Evolutionary conservation across 92 coral and sea anemone species (phyloP).

Genomic region (Paramuricea clavata): DNA sequence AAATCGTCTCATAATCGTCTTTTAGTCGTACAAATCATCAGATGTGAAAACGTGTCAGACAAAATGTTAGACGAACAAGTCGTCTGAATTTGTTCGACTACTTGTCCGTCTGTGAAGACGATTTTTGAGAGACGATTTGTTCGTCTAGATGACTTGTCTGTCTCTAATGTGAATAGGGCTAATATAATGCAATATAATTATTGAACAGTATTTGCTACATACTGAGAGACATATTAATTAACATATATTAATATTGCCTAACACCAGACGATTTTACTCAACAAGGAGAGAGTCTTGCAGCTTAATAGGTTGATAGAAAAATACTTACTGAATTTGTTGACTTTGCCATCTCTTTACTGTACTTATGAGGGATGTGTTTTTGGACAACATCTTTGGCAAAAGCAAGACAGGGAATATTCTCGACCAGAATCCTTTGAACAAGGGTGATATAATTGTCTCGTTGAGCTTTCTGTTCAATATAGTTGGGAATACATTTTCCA

Average conservation of each 20-base stretch:
- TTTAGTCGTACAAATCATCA: too few species aligned
- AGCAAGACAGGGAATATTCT: slow-evolving; percentile 57
- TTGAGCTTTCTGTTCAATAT: slow-evolving; percentile 18
- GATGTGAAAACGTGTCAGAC: too few species aligned
- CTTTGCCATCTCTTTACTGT: slow-evolving; percentile 53
- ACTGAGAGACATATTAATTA: too few species aligned
- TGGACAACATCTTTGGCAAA: slow-evolving; percentile 40
- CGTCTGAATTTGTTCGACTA: too few species aligned
- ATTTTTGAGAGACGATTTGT: too few species aligned
- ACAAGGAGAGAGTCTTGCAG: not conserved
- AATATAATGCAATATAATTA: not conserved
- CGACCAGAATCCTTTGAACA: slow-evolving; percentile 55
- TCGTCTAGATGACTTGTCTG: too few species aligned
- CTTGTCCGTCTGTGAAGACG: too few species aligned
- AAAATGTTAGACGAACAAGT: too few species aligned
- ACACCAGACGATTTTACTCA: not conserved
- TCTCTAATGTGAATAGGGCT: too few species aligned
- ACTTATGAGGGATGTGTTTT: slow-evolving; percentile 61
- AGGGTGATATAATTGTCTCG: slow-evolving; percentile 73
- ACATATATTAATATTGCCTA: not conserved
- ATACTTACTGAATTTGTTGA: slow-evolving; percentile 54
- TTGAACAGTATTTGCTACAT: not conserved
- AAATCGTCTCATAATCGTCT: too few species aligned
- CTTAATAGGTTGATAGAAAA: not conserved
- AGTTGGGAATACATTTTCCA: slow-evolving; percentile 72